Base-by-base conservation (phyloP, 2,113 vertebrate species). In the Nicator chloris region DNA sequence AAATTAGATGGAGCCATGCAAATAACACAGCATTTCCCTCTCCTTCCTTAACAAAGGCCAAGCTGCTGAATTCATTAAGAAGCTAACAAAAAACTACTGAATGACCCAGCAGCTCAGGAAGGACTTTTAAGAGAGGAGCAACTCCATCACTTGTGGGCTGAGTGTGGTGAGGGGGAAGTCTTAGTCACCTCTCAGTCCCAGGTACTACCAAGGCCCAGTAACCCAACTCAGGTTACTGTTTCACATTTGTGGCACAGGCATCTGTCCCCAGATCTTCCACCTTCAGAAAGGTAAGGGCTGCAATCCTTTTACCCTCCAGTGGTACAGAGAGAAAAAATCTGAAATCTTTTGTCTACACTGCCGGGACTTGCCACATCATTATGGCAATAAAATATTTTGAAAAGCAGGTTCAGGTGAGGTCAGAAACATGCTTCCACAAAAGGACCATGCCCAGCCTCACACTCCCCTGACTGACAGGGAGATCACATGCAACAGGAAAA, bases 381-480 rank as follows among this genome's bases (percentile, higher is more conserved):
- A 81, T 51, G 66, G 51, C 27, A 88, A 54, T 47, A 63, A 53
- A 86, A 22, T n/a, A 42, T 45, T 91, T 49, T 44, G 49, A 72
- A 86, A 88, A 66, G 54, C 17, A n/a, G 35, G n/a, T 90, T 83
- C 54, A 50, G 45, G 31, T 26, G n/a, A 88, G 59, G 47, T 21
- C 2, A 10, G 63, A 49, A 92, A 57, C 28, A 37, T 4, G 26
- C 81, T 91, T 72, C 35, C 78, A 90, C 27, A 63, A 17, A 81
- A 50, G 0, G 0, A 45, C n/a, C 27, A 5, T 44, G 21, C 5
- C 35, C 33, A 64, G 70, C 3, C 8, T 24, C 1, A 3, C 5
- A 8, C 77, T 73, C 39, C 71, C 31, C n/a, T 31, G 30, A 37
- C 60, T 42, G 60, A 61, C 4, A 24, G 33, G 45, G 23, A 40